These are phyloP conservation scores for Biston betularia DNA, from an alignment of 2,888 invertebrate genomes.

Conservation along the genomic window DNA sequence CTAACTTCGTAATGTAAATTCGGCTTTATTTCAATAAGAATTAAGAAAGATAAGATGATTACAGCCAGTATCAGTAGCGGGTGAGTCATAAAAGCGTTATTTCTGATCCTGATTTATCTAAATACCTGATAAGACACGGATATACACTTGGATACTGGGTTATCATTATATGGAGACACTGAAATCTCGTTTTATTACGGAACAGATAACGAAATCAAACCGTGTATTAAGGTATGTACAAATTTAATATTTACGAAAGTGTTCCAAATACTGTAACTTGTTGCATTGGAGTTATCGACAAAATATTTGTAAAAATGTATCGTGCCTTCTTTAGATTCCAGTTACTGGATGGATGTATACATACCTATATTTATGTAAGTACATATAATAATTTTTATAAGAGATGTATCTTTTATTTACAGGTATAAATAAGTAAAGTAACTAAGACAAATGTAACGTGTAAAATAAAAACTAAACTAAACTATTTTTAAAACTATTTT, in stretches of 20 bases:
- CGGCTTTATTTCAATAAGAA: constrained; percentile 7
- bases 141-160: constrained; percentile 11
- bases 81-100: constrained; percentile 4
- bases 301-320: too few species aligned
- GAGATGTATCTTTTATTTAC: too few species aligned
- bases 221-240: not conserved
- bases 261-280: not conserved
- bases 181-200: constrained; percentile 25
- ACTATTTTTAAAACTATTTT: too few species aligned
- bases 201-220: constrained; percentile 9
- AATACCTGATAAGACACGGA: constrained; percentile 16
- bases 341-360: too few species aligned
- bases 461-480: too few species aligned
- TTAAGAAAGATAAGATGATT: constrained; percentile 19
- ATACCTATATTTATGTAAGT: too few species aligned
- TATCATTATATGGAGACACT: constrained; percentile 7
- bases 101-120: constrained; percentile 8
- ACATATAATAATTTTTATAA: too few species aligned
- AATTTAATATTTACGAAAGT: not conserved
- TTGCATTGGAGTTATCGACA: too few species aligned
- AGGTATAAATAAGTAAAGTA: too few species aligned
- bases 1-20: too few species aligned
- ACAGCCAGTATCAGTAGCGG: not conserved
- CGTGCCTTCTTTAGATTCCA: too few species aligned
- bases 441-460: too few species aligned